Conservation (phyloP, 2,113 vertebrate species). For the Atherinomorus stipes region DNA sequence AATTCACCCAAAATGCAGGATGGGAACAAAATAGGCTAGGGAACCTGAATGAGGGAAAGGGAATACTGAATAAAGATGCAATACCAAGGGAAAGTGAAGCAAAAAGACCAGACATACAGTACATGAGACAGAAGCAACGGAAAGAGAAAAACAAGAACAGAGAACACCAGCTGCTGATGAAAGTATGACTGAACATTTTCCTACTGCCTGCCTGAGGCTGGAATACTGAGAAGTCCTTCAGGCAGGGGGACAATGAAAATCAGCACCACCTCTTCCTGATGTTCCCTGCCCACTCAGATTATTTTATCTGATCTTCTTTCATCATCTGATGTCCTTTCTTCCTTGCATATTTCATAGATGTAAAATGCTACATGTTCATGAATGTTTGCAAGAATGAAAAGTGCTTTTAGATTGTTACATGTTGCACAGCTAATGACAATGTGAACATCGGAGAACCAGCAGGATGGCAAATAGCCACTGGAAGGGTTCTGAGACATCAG, state of each 20-base stretch:
- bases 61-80: conserved; percentile 54
- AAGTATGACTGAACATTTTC: conserved; percentile 52
- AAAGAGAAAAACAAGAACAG: conserved; percentile 45
- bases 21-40: conserved; percentile 12
- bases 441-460: conserved; percentile 22
- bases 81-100: conserved; percentile 38
- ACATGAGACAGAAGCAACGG: conserved; percentile 27
- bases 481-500: conserved; percentile 5
- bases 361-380: conserved; percentile 25
- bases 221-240: conserved; percentile 50
- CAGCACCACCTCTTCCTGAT: conserved; percentile 48
- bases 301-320: conserved; percentile 27
- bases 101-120: conserved; percentile 46
- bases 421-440: background rate
- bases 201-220: conserved; percentile 43
- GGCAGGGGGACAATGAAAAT: conserved; percentile 49
- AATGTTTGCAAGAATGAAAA: background rate
- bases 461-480: background rate
- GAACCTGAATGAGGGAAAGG: conserved; percentile 24
- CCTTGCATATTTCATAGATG: conserved; percentile 37
- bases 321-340: conserved; percentile 31
- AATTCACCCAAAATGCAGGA: conserved; percentile 45
- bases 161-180: conserved; percentile 43
- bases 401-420: conserved; percentile 9
- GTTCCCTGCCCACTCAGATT: conserved; percentile 39